A percentile compares a stretch with the other conserved stretches of the same genome.
phyloP scores from a whole-genome alignment of 2,113 vertebrate species.

The Muscicapa adusta region DNA sequence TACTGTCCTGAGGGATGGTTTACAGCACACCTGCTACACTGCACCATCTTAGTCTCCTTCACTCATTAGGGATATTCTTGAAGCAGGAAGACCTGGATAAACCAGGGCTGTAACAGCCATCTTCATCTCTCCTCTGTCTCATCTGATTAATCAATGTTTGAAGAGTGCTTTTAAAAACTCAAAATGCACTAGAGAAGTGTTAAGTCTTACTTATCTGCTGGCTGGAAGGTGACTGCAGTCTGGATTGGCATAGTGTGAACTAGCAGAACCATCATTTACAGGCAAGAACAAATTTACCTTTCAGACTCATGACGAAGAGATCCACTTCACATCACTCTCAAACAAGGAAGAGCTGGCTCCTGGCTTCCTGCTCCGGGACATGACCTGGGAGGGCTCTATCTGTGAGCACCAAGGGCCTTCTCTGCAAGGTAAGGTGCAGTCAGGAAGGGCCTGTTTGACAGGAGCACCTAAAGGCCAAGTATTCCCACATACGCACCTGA shows the following conservation, averaged over 20 bases:
- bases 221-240: conserved; percentile 64
- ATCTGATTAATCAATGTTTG: not conserved
- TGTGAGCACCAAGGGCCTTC: conserved; percentile 72
- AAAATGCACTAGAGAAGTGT: not conserved
- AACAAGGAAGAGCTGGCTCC: conserved; percentile 72
- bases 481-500: not conserved
- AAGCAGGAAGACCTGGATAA: conserved; percentile 69
- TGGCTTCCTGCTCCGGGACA: conserved; percentile 69
- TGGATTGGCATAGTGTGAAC: conserved; percentile 79
- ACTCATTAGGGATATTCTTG: conserved; percentile 22
- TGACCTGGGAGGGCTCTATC: conserved; percentile 69
- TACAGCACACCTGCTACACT: conserved; percentile 40
- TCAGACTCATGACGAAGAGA: conserved; percentile 74
- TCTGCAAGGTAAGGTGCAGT: conserved; percentile 81
- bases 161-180: not conserved
- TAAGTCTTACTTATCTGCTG: conserved; percentile 39
- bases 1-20: conserved; percentile 23
- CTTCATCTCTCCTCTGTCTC: conserved; percentile 60
- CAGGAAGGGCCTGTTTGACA: conserved; percentile 72
- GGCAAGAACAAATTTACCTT: conserved; percentile 86
- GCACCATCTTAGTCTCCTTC: conserved; percentile 18
- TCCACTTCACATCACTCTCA: conserved; percentile 72
- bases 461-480: conserved; percentile 15
- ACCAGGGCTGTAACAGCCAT: conserved; percentile 59
- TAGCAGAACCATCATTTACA: conserved; percentile 83